Evolutionary conservation across 2,888 invertebrate species (phyloP).

Genomic region (Electrophaes corylata): DNA sequence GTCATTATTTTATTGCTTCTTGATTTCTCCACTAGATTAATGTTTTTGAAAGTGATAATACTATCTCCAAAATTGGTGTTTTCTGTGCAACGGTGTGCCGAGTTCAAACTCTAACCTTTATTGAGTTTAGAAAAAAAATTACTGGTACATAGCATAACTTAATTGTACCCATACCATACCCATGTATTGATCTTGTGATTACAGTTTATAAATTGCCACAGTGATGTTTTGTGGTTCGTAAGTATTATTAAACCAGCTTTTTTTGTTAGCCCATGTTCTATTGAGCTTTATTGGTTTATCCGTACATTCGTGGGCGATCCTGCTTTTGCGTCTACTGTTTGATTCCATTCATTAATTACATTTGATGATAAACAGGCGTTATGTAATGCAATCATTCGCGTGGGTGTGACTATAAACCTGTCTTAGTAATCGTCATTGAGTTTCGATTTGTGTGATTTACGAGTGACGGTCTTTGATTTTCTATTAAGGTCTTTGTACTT

Average conservation of each 20-base stretch:
- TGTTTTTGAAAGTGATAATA: no score
- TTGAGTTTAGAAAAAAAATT: no score
- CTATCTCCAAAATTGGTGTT: no score
- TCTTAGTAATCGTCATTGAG: slow-evolving; percentile 36
- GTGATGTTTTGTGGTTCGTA: no score
- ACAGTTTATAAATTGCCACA: no score
- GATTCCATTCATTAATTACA: slow-evolving; percentile 52
- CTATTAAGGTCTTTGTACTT: slow-evolving; percentile 17
- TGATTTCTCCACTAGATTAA: no score
- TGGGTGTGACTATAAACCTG: slow-evolving; percentile 40
- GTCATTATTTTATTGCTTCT: no score
- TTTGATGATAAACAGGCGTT: slow-evolving; percentile 41
- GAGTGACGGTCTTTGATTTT: slow-evolving; percentile 24
- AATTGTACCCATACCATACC: no score
- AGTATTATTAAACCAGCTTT: neutral
- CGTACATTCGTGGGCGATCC: slow-evolving; percentile 43
- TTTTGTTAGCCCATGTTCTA: slow-evolving; percentile 3
- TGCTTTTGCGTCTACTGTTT: slow-evolving; percentile 47
- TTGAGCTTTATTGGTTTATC: slow-evolving; percentile 42
- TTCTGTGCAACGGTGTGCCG: no score
- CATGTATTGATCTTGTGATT: no score
- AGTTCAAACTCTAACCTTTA: no score
- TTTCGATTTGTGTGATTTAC: slow-evolving; percentile 40
- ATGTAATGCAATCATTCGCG: slow-evolving; percentile 41
- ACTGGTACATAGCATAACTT: no score